Base-by-base conservation (phyloP, 1,140 invertebrate genomes). In the Teleopsis dalmanni region DNA sequence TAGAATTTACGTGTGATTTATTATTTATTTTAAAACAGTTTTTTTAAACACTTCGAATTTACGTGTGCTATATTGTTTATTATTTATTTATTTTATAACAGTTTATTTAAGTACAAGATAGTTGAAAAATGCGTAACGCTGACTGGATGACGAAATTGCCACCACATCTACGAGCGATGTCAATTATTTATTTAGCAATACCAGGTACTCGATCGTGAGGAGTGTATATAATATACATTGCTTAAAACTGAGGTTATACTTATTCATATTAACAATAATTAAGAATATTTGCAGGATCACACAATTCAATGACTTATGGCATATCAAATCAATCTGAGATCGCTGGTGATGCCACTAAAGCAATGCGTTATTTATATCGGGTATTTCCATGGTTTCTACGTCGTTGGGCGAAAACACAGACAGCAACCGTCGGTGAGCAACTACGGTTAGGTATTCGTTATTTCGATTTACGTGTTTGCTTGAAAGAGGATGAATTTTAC, bases 251-350 rank as follows among this genome's bases (percentile, higher is more conserved):
- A 57, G 44, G 42, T 60, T 54, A 62, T 55, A 36, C 14, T 18
- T 13, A n/a, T 31, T 13, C 23, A 7, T 40, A 25, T 38, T 18
- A 26, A 36, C 8, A 31, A 11, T 43, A 9, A 25, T n/a, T 13
- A 47, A 25, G 23, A 47, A 33, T 48, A 19, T 42, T 18, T 73
- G 40, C 61, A 88, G 88, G 88, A 57, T 86, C 85, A 42, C 87
- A 91, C 72, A 83, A 91, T 63, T 85, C 87, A 51, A 85, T 87
- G 77, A 87, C 83, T 7, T 88, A 82, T 62, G 80, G 78, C 2
- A 83, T 91, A 48, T 55, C 53, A 5, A 71, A 25, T 31, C 16
- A 27, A 43, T 25, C 77, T 11, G 71, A 76, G 4, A 60, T 85
- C 8, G 77, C 84, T 2, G 85, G 86, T 0, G 87, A 90, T 71